Evolutionary conservation across 2,888 invertebrate genomes (phyloP).

Genomic region (Leucoptera coffeella): DNA sequence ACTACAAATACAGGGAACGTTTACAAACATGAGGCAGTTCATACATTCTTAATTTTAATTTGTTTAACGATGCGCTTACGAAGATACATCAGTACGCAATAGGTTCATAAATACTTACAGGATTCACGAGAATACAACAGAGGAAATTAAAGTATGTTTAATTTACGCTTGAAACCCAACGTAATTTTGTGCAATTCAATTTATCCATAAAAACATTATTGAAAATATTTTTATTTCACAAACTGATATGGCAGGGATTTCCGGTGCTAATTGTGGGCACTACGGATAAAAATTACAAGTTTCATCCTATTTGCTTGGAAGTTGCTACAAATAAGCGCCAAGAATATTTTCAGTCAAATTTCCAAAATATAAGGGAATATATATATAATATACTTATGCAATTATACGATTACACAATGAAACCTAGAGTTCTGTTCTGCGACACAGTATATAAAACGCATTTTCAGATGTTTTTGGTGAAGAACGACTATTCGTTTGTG

Average conservation of each 20-base stretch:
- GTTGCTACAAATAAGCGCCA: slow-evolving; percentile 6
- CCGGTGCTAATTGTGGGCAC: slow-evolving; percentile 5
- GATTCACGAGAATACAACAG: slow-evolving; percentile 6
- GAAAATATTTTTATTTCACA: slow-evolving; percentile 5
- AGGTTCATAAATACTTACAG: slow-evolving; percentile 6
- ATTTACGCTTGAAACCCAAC: slow-evolving; percentile 6
- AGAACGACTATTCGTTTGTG: slow-evolving; percentile 6
- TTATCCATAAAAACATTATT: slow-evolving; percentile 4
- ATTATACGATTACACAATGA: slow-evolving; percentile 4
- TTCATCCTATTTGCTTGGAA: slow-evolving; percentile 6
- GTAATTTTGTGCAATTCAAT: slow-evolving; percentile 5
- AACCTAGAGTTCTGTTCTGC: slow-evolving; percentile 4
- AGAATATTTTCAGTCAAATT: slow-evolving; percentile 5
- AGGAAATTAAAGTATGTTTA: slow-evolving; percentile 6
- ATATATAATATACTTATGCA: slow-evolving; percentile 3
- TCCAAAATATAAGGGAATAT: slow-evolving; percentile 4
- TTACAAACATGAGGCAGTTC: too few relatives aligned
- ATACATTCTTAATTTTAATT: too few relatives aligned
- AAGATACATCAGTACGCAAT: too few relatives aligned
- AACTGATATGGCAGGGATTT: slow-evolving; percentile 6
- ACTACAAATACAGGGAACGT: too few relatives aligned
- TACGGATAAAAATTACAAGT: slow-evolving; percentile 6
- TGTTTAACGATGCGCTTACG: too few relatives aligned
- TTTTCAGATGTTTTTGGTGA: slow-evolving; percentile 5
- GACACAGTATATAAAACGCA: slow-evolving; percentile 4